Evolutionary conservation across 2,797 vertebrate species (phyloP), one percentile per base, ranked within the genome.

Genomic region (Syngnathus acus): DNA sequence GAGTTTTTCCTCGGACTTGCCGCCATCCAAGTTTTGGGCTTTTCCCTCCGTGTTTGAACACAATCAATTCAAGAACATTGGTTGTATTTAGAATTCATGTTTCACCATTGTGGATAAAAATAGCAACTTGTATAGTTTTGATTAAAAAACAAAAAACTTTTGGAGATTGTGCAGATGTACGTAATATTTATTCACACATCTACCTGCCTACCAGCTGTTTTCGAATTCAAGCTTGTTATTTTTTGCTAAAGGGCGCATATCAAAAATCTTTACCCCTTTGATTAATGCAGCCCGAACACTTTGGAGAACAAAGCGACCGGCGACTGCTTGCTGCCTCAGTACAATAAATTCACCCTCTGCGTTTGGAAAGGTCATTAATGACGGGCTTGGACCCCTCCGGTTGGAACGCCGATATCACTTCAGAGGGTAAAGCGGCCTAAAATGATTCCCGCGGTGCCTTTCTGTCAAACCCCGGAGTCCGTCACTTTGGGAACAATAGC

Each of bases 321-420:
- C 53, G 64, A 70, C 68, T 78, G 72, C 80, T 86, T 75, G 66
- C 66, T 63, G 72, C 77, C 74, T 87, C 77, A 75, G 84, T 79
- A 71, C 73, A 75, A 79, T 80, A 69, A 76, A 84, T 89, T 85
- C 87, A 80, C 80, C 73, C 78, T 70, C 72, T 54, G 78, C 77
- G 75, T 78, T 77, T 84, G 81, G 84, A 91, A 91, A 92, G 90
- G 91, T 92, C 89, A 90, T 88, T 87, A 79, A 82, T 83, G 81
- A 83, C 75, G 80, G 86, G 77, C 81, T 72, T 13, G 61, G 80
- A 84, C 83, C 72, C 85, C 86, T 84, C 83, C 60, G 77, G 82
- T 86, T 76, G 66, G 87, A 88, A 87, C 71, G 85, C 86, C 88
- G 65, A 90, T 89, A 89, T 73, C 76, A 80, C 83, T 82, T 87